Evolutionary conservation across 2,113 vertebrate species (phyloP), one percentile per base, ranked within the genome.

Genomic region (Pygoscelis adeliae): DNA sequence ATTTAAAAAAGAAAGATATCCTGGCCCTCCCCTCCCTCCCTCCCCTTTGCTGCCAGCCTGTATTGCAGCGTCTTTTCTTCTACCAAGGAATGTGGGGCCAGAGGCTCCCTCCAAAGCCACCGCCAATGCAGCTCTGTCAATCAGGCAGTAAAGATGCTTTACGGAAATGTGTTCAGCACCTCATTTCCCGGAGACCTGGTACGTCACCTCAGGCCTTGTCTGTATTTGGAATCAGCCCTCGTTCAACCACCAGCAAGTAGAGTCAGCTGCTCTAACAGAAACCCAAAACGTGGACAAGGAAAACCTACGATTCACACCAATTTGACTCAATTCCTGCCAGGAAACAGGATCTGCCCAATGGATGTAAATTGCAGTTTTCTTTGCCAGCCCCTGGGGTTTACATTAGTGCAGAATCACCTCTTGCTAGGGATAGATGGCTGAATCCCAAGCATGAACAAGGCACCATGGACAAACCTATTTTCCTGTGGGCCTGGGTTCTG

Each of bases 1-100:
- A 73, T 97, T 97, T 95, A 19, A 95, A 77, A 91, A 90, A 97
- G 61, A 97, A 86, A 96, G 74, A 79, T 96, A 97, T 97, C 32
- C 61, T 97, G 91, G 79, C 93, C 98, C 91, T 87, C 93, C 96
- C 97, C 67, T 62, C 89, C 95, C 95, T 94, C 95, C 72, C 88
- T 0, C 66, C 91, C 96, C 93, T 94, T 93, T 63, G 91, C 93
- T 96, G 94, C 71, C 40, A 72, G 73, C 77, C 61, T 87, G 89
- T 73, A 56, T 29, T 81, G 96, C 90, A 93, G 92, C 74, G 0
- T 63, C 87, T 74, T 80, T 86, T 73, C 89, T 87, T 82, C 89
- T 97, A 80, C 61, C 92, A 92, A 80, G 87, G 83, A 95, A 90
- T 36, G 66, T 82, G 74, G 76, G 88, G 80, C 69, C 88, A 97